phyloP scores from a whole-genome alignment of 2,113 vertebrate genomes.

The Bambusicola thoracicus region DNA sequence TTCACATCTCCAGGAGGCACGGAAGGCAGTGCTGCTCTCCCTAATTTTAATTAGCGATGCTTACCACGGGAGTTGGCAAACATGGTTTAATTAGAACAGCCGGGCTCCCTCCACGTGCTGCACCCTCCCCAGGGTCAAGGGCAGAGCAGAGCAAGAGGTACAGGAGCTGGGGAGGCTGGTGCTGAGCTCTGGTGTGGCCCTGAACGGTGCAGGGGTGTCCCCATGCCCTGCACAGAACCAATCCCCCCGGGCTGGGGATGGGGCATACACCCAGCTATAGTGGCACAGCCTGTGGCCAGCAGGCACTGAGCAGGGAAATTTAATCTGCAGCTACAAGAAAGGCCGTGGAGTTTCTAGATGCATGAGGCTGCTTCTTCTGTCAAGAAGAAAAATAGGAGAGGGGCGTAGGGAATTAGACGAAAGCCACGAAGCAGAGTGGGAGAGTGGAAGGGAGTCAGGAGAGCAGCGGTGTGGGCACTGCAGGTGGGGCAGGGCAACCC shows the following conservation, averaged over 20 bases:
- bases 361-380: conserved; percentile 33
- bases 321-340: conserved; percentile 43
- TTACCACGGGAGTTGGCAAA: conserved; percentile 65
- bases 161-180: background rate
- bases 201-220: background rate
- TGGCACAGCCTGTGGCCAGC: background rate
- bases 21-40: conserved; percentile 28
- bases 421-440: background rate
- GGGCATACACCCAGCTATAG: background rate
- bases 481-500: background rate
- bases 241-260: background rate
- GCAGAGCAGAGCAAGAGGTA: background rate
- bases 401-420: conserved; percentile 31
- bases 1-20: conserved; percentile 1
- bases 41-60: conserved; percentile 63
- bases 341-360: conserved; percentile 26
- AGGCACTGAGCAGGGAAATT: conserved; percentile 18
- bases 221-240: fast-evolving
- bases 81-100: conserved; percentile 61
- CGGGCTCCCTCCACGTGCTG: background rate
- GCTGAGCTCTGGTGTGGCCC: background rate
- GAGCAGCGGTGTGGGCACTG: background rate
- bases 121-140: conserved; percentile 26
- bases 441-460: background rate
- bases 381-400: conserved; percentile 66